Conservation (phyloP, 2,797 vertebrate genomes). For the Distichodus sexfasciatus region DNA sequence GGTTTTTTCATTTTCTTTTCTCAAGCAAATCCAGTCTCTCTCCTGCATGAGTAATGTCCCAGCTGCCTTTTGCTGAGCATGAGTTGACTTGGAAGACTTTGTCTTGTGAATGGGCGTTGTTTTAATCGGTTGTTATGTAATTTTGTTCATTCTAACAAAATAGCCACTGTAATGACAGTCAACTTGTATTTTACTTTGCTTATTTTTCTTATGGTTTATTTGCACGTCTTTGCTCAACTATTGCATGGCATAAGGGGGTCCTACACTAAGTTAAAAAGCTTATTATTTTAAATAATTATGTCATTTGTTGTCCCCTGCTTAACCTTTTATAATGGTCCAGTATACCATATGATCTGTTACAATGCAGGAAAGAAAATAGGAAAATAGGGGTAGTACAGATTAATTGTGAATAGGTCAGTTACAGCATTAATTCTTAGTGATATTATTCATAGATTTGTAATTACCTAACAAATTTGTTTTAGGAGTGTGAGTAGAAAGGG, state of each 20-base stretch:
- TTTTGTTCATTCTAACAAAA: constrained; percentile 15
- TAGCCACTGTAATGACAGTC: not conserved
- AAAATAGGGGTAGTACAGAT: too few species aligned
- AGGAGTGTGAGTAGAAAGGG: too few species aligned
- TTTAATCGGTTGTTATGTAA: constrained; percentile 29
- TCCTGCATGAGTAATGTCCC: constrained; percentile 4
- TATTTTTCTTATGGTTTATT: constrained; percentile 17
- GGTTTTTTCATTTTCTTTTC: not conserved
- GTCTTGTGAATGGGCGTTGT: not conserved
- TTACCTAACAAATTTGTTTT: too few species aligned
- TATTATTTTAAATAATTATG: too few species aligned
- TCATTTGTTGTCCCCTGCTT: too few species aligned
- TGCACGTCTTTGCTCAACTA: not conserved
- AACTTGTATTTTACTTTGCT: not conserved
- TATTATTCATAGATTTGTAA: too few species aligned
- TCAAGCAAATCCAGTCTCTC: not conserved
- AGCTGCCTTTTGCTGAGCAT: constrained; percentile 1
- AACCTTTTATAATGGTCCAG: too few species aligned
- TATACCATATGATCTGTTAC: too few species aligned
- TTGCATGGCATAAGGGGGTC: not conserved
- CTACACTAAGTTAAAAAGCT: too few species aligned
- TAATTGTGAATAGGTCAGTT: too few species aligned
- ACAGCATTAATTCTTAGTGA: too few species aligned
- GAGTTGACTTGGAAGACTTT: constrained; percentile 23
- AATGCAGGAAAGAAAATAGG: too few species aligned